Evolutionary conservation across 2,888 invertebrate genomes (phyloP), one percentile per base, ranked within the genome.

Genomic region (Dryobotodes eremita): DNA sequence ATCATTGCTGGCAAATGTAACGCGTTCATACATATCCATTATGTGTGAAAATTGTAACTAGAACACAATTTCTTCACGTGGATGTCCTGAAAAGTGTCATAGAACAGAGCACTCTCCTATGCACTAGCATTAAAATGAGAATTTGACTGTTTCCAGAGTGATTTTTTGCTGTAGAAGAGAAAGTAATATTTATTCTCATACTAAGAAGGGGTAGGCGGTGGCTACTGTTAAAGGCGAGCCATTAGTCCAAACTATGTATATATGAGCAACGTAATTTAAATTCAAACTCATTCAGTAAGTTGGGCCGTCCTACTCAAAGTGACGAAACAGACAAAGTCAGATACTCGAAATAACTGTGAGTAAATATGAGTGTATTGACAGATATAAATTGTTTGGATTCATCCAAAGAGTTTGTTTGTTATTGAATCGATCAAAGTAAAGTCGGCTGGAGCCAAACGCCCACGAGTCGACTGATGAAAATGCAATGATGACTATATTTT

Each of bases 241-340:
- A 77, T 82, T 77, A 77, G 71, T 80, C 80, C 77, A 73, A 73
- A 76, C 79, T 81, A 64, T 75, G 72, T 80, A 88, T 46, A 6
- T 64, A 81, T 82, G 65, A 83, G 78, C 82, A 77, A 81, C 64
- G 66, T 75, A 74, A 87, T 89, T 82, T 84, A 81, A 82, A 88
- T 89, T 78, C 86, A 84, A 85, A 89, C 84, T 89, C 83, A 88
- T 89, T 86, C 84, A 81, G 65, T 68, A 66, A 88, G 79, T 55
- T 36, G 68, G n/a, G 62, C 31, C 85, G 50, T 57, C 84, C 83
- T 77, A 88, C 87, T 85, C 83, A 77, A 70, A 75, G 62, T 80
- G 81, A 79, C 78, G 76, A 85, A 88, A 80, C 61, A 62, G 72
- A 71, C 64, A 55, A 79, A 77, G 64, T 79, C 81, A 82, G 75